Conservation (phyloP, 2,113 vertebrate genomes). For the Anarrhichthys ocellatus region DNA sequence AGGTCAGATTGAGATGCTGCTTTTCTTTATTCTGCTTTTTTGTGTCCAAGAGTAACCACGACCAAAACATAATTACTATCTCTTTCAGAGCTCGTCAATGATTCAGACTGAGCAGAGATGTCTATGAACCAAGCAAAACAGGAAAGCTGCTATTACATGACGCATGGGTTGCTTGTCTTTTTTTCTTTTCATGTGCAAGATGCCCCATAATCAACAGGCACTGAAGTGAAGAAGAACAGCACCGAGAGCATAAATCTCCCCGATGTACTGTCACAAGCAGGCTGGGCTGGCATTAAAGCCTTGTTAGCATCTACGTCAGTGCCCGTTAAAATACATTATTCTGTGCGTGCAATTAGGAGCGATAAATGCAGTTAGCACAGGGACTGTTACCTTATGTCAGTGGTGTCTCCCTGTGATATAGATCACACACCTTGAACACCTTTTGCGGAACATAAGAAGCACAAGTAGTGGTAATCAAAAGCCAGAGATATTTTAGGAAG, state of each 20-base stretch:
- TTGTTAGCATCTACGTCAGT: slow-evolving; percentile 25
- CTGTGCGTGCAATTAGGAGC: slow-evolving; percentile 31
- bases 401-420: neutral
- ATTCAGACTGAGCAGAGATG: neutral
- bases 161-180: neutral
- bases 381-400: neutral
- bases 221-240: neutral
- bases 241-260: slow-evolving; percentile 13
- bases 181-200: slow-evolving; percentile 25
- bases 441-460: neutral
- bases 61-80: neutral
- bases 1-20: neutral
- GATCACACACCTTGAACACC: neutral
- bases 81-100: slow-evolving; percentile 14
- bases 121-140: neutral
- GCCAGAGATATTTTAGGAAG: neutral
- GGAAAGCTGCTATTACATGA: slow-evolving; percentile 17
- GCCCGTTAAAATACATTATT: slow-evolving; percentile 22
- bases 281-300: slow-evolving; percentile 16
- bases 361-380: slow-evolving; percentile 1
- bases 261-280: slow-evolving; percentile 9
- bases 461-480: neutral
- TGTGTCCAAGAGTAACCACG: neutral
- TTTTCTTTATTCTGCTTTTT: neutral
- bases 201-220: slow-evolving; percentile 3